Percentiles rank a stretch among this genome's conserved stretches.
Conservation (phyloP, 2,797 vertebrate species). For the Oreonectes daqikongensis region DNA sequence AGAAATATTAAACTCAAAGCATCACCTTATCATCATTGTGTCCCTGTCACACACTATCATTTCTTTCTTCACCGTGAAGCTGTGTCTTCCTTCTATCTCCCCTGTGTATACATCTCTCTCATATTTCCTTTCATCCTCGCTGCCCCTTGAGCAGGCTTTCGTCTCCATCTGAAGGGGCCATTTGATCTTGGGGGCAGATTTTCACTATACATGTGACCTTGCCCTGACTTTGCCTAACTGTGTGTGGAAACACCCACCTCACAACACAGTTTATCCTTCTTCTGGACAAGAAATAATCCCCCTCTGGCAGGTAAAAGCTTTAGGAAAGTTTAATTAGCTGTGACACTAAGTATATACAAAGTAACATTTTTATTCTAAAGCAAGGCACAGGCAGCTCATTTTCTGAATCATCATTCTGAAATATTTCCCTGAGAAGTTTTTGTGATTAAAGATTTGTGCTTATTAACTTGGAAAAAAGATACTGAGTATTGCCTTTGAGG, state of each 20-base stretch:
- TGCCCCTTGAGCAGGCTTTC: constrained; percentile 50
- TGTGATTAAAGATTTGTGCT: constrained; percentile 65
- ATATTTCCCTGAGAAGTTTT: constrained; percentile 51
- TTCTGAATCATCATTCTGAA: neutral
- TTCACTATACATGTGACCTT: constrained; percentile 70
- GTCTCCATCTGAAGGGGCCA: constrained; percentile 56
- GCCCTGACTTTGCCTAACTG: constrained; percentile 47
- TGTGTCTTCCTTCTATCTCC: constrained; percentile 21
- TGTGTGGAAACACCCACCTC: constrained; percentile 31
- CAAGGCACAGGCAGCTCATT: constrained; percentile 26
- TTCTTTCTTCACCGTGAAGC: constrained; percentile 14
- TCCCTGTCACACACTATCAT: constrained; percentile 50
- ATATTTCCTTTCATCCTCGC: constrained; percentile 53
- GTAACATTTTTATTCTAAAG: neutral
- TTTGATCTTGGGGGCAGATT: constrained; percentile 70
- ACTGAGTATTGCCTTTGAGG: neutral
- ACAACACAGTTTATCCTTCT: constrained; percentile 22
- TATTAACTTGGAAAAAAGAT: constrained; percentile 59
- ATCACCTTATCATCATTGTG: constrained; percentile 48
- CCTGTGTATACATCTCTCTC: constrained; percentile 47
- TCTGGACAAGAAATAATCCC: constrained; percentile 18
- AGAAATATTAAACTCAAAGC: constrained; percentile 58
- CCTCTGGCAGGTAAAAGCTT: constrained; percentile 32
- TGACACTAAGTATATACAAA: constrained; percentile 15
- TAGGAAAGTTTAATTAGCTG: constrained; percentile 47